Base-by-base conservation (phyloP, 2,797 vertebrate species). In the Mormyrus hasselquistii region DNA sequence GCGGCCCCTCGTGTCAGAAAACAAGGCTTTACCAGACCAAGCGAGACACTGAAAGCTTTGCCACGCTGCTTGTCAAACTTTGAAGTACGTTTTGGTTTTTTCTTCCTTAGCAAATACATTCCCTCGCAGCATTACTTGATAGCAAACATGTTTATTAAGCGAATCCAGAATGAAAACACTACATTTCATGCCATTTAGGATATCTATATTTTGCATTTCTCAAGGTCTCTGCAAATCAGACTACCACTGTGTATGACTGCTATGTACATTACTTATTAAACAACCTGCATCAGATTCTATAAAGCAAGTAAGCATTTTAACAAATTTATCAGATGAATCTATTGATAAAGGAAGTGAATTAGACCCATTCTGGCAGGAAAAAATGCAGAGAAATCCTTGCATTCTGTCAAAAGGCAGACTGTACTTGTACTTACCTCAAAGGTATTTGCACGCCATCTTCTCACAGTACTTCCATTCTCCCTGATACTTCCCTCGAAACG, bases 361-460 rank as follows among this genome's bases (percentile, higher is more conserved):
- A 29, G 44, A 49, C 8, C 22, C 10, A 52, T 84, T 84, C 12
- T 25, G n/a, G 10, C 9, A 84, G 7, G 22, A 84, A 49, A 25
- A 22, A 84, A 73, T 34, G 19, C 49, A 84, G 6, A n/a, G 22
- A 89, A 89, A 89, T 50, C 83, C 57, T 29, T 19, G 12, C 9
- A 44, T 19, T 86, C 3, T 89, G 8, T 14, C 41, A n/a, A 59
- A 52, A 47, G 34, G 22, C 47, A 50, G 79, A 62, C 41, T 49
- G 25, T 47, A 29, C 41, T 10, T 86, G 44, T 86, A 94, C 94
- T 91, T 94, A 95, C 94, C 94, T 3, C 92, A 88, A 47, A 53
- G 90, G 88, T 76, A 83, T 88, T 87, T 57, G 86, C 62, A 12
- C 88, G 69, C 83, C 93, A 14, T 92, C 89, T 90, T 88, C 16